Base-by-base conservation (phyloP, 2,888 invertebrate genomes). In the Stenichneumon culpator region DNA sequence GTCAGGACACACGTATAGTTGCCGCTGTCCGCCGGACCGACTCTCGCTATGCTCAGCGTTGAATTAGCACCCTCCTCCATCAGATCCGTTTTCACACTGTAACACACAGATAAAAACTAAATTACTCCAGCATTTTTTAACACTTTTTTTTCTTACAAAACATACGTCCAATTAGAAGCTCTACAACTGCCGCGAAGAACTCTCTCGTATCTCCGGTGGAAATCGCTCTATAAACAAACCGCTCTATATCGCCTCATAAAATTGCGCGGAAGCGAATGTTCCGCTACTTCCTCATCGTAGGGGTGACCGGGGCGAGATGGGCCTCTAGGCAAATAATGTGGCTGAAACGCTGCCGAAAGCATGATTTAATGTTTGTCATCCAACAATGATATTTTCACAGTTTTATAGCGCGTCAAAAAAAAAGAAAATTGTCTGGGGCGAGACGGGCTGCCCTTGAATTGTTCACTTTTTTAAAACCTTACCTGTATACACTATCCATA, bases 1-100 rank as follows among this genome's bases (percentile, higher is more conserved):
- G 94, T 94, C 78, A 94, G 92, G 82, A 94, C 93, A 91, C 95
- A 95, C 54, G 95, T 95, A 93, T 95, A 95, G 91, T 95, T 95
- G 74, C 95, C 95, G 84, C 94, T 94, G 91, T 95, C 95, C 86
- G 92, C 91, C 89, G 94, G 94, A 85, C 93, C 94, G 88, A 94
- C 94, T 91, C 93, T 94, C 88, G 94, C 94, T 91, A 94, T 94
- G 88, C 93, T 94, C 86, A 95, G 93, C 84, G 94, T 94, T 88
- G 95, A 95, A 92, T 94, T 94, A 86, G 95, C 95, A 70, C 94
- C 94, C 87, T 94, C 94, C 87, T 94, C 94, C 92, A 94, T 94
- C 89, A 95, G 92, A 90, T 95, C 94, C 74, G 95, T 95, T 92
- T 94, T 94, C 82, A 95, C 95, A 88, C 95, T 94, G 91, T 25